Percentiles rank a stretch among this genome's conserved stretches.
Evolutionary conservation across 2,797 vertebrate species (phyloP).

Genomic region (Carapus acus): DNA sequence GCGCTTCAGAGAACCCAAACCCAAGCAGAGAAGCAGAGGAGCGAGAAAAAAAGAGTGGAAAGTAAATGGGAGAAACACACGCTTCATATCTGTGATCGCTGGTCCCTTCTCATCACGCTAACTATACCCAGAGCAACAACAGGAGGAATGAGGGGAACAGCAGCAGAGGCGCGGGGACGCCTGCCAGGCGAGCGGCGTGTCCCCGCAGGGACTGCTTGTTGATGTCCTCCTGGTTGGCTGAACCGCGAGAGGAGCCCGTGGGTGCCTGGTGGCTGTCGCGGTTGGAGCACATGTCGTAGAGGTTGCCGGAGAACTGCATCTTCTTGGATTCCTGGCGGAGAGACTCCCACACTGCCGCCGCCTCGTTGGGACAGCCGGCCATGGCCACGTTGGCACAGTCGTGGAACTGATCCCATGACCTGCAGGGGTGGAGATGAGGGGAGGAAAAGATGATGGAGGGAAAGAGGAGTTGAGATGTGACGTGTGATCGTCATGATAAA

Average conservation of each 20-base stretch:
- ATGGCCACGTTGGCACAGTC: conserved; percentile 80
- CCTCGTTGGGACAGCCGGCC: conserved; percentile 81
- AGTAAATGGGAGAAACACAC: conserved; percentile 36
- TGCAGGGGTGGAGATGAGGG: conserved; percentile 44
- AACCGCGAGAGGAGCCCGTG: conserved; percentile 31
- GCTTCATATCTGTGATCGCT: conserved; percentile 50
- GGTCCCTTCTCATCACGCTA: conserved; percentile 31
- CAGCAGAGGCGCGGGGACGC: conserved; percentile 20
- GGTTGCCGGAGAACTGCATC: conserved; percentile 86
- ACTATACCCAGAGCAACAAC: conserved; percentile 53
- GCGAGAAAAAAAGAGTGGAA: conserved; percentile 9
- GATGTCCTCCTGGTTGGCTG: conserved; percentile 65
- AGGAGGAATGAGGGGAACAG: conserved; percentile 48
- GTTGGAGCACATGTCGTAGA: conserved; percentile 83
- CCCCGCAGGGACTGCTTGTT: conserved; percentile 85
- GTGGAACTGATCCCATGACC: conserved; percentile 91
- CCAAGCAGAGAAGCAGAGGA: conserved; percentile 39
- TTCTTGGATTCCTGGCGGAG: conserved; percentile 86
- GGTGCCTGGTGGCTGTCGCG: conserved; percentile 52
- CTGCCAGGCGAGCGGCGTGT: conserved; percentile 22
- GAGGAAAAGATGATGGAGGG: background rate
- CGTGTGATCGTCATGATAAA: too few relatives aligned
- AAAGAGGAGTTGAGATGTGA: background rate
- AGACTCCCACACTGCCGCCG: conserved; percentile 85
- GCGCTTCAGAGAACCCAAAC: conserved; percentile 51